Conservation (phyloP, 1,140 invertebrate genomes). For the Melitaea cinxia region DNA sequence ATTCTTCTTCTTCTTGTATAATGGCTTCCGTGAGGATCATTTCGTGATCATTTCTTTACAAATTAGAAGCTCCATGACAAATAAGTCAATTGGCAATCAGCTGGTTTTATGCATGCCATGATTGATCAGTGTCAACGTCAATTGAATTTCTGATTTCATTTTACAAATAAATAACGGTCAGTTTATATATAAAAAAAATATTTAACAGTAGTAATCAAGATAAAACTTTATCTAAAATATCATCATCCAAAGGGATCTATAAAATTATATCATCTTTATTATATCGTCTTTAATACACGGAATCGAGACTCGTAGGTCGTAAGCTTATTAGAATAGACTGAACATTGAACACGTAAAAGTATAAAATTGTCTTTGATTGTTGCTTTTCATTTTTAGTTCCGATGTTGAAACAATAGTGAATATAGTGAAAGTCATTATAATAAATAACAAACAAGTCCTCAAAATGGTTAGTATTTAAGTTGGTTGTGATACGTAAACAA, state of each 20-base stretch:
- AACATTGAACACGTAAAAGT: constrained; percentile 21
- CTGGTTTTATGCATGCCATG: background rate
- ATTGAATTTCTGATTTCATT: background rate
- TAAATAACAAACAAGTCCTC: constrained; percentile 62
- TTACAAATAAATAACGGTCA: background rate
- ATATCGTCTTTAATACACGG: background rate
- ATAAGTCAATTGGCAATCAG: background rate
- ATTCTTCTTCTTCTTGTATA: no score
- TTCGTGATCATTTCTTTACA: no score
- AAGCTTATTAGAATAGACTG: constrained; percentile 2
- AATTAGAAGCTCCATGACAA: no score
- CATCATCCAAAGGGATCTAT: background rate
- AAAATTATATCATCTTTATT: background rate
- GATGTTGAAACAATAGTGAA: constrained; percentile 81
- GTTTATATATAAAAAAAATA: no score
- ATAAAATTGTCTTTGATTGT: constrained; percentile 65
- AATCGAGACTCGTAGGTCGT: background rate
- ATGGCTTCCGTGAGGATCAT: no score
- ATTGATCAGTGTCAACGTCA: background rate
- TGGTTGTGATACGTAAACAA: constrained; percentile 16
- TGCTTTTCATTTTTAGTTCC: constrained; percentile 72
- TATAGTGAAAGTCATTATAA: constrained; percentile 68
- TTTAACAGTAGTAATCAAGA: background rate
- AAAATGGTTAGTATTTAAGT: constrained; percentile 65
- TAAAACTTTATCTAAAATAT: background rate